These are phyloP conservation scores for Daboia siamensis DNA, from an alignment of 2,113 vertebrate genomes.

Conservation along the genomic window DNA sequence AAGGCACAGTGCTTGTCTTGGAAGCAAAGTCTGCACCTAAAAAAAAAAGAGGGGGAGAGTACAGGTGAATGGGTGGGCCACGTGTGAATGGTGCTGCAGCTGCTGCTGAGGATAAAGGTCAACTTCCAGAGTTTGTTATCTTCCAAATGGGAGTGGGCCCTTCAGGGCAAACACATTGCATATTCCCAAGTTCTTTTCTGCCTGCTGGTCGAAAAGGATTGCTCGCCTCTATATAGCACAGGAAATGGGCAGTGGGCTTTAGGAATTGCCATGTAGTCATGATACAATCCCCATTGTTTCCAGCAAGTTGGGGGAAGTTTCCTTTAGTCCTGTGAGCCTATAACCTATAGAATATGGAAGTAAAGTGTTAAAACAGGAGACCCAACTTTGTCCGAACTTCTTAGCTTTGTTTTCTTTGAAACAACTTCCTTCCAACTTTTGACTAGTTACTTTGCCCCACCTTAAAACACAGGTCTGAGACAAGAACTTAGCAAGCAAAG, in stretches of 20 bases:
- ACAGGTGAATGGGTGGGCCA: neutral
- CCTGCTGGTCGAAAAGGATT: neutral
- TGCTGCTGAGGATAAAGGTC: neutral
- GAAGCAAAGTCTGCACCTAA: neutral
- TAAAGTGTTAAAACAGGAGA: neutral
- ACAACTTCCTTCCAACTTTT: neutral
- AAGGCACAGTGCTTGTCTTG: neutral
- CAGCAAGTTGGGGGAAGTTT: neutral
- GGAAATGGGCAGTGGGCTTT: neutral
- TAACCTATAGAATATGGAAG: neutral
- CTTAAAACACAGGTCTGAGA: neutral
- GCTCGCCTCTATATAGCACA: neutral
- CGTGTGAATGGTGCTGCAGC: neutral
- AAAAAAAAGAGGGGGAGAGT: neutral
- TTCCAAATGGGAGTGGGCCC: neutral
- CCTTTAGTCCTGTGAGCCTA: neutral
- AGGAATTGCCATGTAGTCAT: neutral
- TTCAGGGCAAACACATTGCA: no score
- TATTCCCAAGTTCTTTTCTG: neutral
- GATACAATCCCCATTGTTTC: neutral
- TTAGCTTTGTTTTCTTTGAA: neutral
- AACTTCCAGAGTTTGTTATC: neutral
- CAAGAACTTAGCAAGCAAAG: neutral
- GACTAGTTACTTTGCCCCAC: neutral
- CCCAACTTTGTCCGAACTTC: neutral